Evolutionary conservation across 2,797 vertebrate genomes (phyloP), one percentile per base, ranked within the genome.

Genomic region (Euthynnus affinis): DNA sequence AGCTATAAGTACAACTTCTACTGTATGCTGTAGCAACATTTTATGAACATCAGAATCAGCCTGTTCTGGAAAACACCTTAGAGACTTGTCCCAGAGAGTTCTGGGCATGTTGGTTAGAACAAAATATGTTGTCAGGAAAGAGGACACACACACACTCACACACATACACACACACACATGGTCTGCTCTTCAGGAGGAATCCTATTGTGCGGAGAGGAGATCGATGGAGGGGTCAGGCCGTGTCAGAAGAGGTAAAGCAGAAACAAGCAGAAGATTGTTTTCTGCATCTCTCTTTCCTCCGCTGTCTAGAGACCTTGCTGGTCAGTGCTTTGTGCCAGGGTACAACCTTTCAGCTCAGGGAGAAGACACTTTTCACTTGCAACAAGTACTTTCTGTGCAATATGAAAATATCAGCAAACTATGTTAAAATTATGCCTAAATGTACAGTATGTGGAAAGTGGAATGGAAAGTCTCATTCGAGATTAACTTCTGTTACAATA

Each of bases 241-340:
- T 92, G 92, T 93, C 92, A 94, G 88, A 64, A 87, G 90, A 94
- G 91, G 92, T 94, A 93, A 88, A 89, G 78, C 87, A 86, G 87
- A 90, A 93, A 95, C 93, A 94, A 94, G 90, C 82, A 86, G 76
- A 85, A 92, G 89, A 93, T 93, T 94, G 92, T 94, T 95, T 92
- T 89, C 87, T 84, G 70, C 55, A 57, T 90, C 80, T 88, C 84
- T 84, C 74, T 88, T 90, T 87, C 69, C 81, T 91, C 80, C 49
- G 49, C 81, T 77, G 89, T 91, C 85, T 87, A 56, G 74, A 91
- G 89, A 89, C 85, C 79, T 86, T 63, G 60, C 82, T 87, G 87
- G 91, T 88, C 94, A 83, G 75, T 66, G 87, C 82, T 88, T 88
- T 88, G 85, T 55, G 42, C 77, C 83, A 79, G 89, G 75, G 80